Evolutionary conservation across 30 jellyfish, hydroid and myxozoan genomes (phyloP).

Genomic region (Aurelia aurita complex sp. Pacific): DNA sequence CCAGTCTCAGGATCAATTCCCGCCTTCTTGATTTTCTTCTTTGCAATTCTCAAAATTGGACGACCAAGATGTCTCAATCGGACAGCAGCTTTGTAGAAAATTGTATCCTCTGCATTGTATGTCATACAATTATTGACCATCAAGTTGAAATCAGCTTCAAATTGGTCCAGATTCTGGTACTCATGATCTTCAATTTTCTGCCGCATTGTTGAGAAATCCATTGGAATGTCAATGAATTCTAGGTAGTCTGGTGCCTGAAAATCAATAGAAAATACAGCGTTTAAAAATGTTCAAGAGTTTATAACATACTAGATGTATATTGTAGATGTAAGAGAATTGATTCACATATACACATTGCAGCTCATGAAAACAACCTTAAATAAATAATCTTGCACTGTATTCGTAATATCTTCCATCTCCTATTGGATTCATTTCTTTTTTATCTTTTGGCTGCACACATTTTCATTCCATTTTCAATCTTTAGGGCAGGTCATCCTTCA

Average conservation of each 20-base stretch:
- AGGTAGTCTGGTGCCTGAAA: constrained; percentile 95
- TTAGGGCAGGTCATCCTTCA: no score
- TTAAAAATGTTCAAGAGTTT: no score
- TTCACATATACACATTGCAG: no score
- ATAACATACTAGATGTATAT: no score
- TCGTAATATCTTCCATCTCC: no score
- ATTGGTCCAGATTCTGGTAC: constrained; percentile 72
- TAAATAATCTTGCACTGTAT: no score
- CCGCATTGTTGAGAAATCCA: constrained; percentile 96
- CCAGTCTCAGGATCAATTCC: constrained; percentile 98
- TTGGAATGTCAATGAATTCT: constrained; percentile 87
- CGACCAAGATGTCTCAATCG: constrained; percentile 79
- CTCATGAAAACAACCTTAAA: no score
- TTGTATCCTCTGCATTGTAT: constrained; percentile 95
- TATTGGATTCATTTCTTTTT: no score
- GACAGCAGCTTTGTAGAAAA: constrained; percentile 87
- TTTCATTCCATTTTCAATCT: no score
- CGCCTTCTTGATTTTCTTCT: constrained; percentile 81
- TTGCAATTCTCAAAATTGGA: constrained; percentile 84
- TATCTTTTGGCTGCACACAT: no score
- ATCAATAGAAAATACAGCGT: neutral
- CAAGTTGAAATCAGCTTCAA: constrained; percentile 84
- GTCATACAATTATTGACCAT: constrained; percentile 89
- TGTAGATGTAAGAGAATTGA: no score
- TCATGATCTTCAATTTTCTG: constrained; percentile 78